Evolutionary conservation across 2,797 vertebrate species (phyloP).

Genomic region (Pagetopsis macropterus): DNA sequence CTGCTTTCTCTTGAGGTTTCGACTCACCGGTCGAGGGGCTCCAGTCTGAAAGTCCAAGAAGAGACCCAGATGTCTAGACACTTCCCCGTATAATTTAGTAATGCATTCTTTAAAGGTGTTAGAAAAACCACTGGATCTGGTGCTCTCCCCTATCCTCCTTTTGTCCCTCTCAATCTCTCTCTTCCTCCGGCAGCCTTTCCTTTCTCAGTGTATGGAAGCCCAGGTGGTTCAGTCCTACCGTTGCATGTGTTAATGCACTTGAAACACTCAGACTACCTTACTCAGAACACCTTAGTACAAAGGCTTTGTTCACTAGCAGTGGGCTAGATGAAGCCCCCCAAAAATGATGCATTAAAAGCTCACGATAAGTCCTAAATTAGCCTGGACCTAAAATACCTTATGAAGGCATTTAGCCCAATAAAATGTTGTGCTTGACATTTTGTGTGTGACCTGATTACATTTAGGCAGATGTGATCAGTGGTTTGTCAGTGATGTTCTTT

Average conservation of each 20-base stretch:
- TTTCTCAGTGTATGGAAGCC: slow-evolving; percentile 48
- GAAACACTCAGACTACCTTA: slow-evolving; percentile 23
- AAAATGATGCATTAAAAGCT: slow-evolving; percentile 65
- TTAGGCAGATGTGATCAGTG: slow-evolving; percentile 37
- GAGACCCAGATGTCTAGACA: slow-evolving; percentile 66
- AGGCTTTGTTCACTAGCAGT: slow-evolving; percentile 54
- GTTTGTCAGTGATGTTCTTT: slow-evolving; percentile 8
- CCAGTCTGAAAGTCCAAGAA: slow-evolving; percentile 50
- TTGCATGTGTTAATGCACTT: slow-evolving; percentile 58
- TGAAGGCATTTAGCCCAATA: slow-evolving; percentile 30
- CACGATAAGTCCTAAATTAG: slow-evolving; percentile 51
- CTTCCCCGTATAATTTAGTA: slow-evolving; percentile 65
- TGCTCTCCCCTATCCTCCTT: slow-evolving; percentile 26
- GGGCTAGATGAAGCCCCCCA: slow-evolving; percentile 49
- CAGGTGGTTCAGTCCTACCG: slow-evolving; percentile 60
- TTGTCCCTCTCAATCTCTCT: slow-evolving; percentile 25
- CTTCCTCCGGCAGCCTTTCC: slow-evolving; percentile 33
- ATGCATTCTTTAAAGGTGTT: slow-evolving; percentile 70
- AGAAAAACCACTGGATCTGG: slow-evolving; percentile 70
- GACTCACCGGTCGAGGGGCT: slow-evolving; percentile 37
- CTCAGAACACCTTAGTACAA: slow-evolving; percentile 49
- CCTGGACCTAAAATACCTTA: slow-evolving; percentile 38
- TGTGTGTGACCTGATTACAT: slow-evolving; percentile 37
- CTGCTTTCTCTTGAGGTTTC: slow-evolving; percentile 50
- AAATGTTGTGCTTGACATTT: slow-evolving; percentile 37